Evolutionary conservation across 2,888 invertebrate species (phyloP), one percentile per base, ranked within the genome.

Genomic region (Megastigmus dorsalis): DNA sequence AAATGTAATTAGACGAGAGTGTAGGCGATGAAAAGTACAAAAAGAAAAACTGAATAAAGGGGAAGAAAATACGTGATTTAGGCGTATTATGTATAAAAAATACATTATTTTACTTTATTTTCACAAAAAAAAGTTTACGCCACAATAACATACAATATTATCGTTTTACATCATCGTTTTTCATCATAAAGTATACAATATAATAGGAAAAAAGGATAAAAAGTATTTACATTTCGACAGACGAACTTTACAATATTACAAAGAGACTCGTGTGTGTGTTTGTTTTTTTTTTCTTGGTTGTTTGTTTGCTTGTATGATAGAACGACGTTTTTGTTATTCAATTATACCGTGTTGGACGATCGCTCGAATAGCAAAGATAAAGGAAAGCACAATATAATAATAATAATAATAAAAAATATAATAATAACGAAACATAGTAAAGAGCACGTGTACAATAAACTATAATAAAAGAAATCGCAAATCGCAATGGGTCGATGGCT

Each of bases 61-160:
- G 36, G 33, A 33, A 23, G 38, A 43, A 30, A 71, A 55, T 71
- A 50, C 48, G 57, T 57, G 48, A 38, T 43, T 63, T 41, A 68
- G 41, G 75, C 79, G 72, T 81, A 78, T 65, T 59, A 69, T 75
- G 60, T 83, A 83, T 82, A 83, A 83, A 85, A 86, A 87, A 86
- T 86, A 86, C 83, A 87, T 84, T 80, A 79, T 82, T 80, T 85
- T 78, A 83, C 79, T 87, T 87, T 86, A 86, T 87, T 84, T 82
- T 79, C 79, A 79, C 80, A 80, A 73, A 70, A 73, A n/a, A 43
- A 54, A 15, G 30, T 73, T 23, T 67, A 57, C 71, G 59, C 66
- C 69, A 69, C 76, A 78, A 77, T 78, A 79, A 74, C 73, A 72
- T 78, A 78, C 55, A 63, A 23, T 57, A 43, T 52, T 41, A 1